Evolutionary conservation across 2,797 vertebrate genomes (phyloP).

Genomic region (Microchirus variegatus): DNA sequence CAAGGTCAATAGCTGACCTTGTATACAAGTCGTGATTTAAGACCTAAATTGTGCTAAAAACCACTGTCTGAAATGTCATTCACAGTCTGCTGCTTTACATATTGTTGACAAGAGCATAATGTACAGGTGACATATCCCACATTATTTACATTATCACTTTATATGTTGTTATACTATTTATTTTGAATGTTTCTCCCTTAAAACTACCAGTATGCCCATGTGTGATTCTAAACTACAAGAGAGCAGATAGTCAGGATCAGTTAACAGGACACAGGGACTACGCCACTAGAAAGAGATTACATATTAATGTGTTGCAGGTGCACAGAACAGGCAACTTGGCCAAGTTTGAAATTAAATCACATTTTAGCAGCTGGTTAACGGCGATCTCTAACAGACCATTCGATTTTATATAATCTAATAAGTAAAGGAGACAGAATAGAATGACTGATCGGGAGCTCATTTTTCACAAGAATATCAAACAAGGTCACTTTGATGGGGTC

Average conservation of each 20-base stretch:
- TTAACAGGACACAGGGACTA: conserved; percentile 13
- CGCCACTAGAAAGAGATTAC: conserved; percentile 35
- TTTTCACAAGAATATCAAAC: conserved; percentile 25
- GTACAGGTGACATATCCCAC: background rate
- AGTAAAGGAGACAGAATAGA: conserved; percentile 6
- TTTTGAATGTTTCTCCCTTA: background rate
- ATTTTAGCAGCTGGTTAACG: conserved; percentile 40
- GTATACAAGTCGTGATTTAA: no score
- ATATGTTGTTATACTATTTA: background rate
- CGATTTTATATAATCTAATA: conserved; percentile 17
- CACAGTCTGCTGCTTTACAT: background rate
- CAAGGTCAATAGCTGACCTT: conserved; percentile 8
- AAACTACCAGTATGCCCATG: background rate
- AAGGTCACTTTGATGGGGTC: conserved; percentile 7
- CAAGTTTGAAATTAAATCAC: conserved; percentile 42
- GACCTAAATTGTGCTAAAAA: background rate
- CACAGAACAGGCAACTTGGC: conserved; percentile 22
- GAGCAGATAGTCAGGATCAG: conserved; percentile 9
- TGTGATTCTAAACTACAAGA: background rate
- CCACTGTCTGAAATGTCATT: background rate
- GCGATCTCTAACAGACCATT: conserved; percentile 34
- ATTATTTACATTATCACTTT: conserved; percentile 1
- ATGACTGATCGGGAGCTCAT: background rate
- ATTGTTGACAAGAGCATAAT: background rate
- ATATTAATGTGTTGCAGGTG: conserved; percentile 45